Conservation (phyloP, 2,797 vertebrate genomes). For the Micrastur ruficollis region DNA sequence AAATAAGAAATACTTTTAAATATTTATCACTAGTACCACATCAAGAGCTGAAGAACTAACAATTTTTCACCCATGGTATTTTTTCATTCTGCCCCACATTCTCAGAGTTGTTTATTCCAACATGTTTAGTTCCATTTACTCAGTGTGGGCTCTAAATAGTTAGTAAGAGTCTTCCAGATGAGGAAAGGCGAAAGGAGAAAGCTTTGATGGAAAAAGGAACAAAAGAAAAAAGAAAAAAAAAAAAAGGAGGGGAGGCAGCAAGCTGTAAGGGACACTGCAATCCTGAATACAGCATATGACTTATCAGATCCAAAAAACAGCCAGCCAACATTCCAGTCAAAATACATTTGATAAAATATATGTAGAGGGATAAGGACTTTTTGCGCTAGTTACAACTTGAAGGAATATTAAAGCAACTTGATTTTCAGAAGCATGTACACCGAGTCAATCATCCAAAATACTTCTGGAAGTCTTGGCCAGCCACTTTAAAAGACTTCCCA, state of each 20-base stretch:
- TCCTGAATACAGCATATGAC: background rate
- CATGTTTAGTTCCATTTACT: background rate
- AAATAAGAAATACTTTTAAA: background rate
- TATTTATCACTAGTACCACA: background rate
- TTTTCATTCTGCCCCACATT: background rate
- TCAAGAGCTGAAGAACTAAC: background rate
- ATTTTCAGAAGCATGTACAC: background rate
- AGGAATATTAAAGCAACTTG: background rate
- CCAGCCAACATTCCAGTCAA: background rate
- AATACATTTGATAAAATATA: background rate
- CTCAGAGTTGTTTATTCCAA: background rate
- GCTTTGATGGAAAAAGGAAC: background rate
- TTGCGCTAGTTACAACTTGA: background rate
- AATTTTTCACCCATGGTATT: background rate
- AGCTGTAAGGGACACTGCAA: background rate
- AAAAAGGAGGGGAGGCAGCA: background rate
- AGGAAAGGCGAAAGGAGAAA: background rate
- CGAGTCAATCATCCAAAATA: background rate
- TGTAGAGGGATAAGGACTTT: background rate
- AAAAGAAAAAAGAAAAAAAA: background rate
- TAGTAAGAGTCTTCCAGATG: background rate
- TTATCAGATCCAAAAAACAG: background rate
- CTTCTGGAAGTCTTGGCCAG: background rate
- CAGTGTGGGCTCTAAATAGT: background rate
- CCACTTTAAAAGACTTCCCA: background rate